Evolutionary conservation across 1,140 invertebrate species (phyloP), one percentile per base, ranked within the genome.

Genomic region (Aphelinus certus): DNA sequence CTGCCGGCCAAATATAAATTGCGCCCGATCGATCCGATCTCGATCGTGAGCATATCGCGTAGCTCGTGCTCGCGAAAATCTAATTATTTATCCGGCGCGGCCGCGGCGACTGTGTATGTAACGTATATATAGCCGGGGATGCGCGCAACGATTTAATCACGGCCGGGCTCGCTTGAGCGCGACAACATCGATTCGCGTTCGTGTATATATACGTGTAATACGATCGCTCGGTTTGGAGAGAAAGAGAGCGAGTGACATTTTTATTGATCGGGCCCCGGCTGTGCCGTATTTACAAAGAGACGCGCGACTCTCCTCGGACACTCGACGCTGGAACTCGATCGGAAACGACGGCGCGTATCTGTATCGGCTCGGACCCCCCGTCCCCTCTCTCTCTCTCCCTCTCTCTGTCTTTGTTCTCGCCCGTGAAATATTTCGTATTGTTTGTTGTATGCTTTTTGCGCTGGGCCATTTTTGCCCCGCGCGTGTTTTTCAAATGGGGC

Each of bases 21-120:
- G 81, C 79, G 61, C 75, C 77, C 75, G 77, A 84, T 84, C 83
- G 81, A 83, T 81, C 76, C 71, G 58, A 80, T 82, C 79, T 81
- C 77, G 77, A 79, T 64, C 43, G 51, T 26, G 42, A 43, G 26
- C 45, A 58, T 69, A 58, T 58, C 57, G 57, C 51, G 51, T 9
- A 9, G 48, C 53, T 42, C 10, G 46, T 0, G n/a, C 42, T 26
- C 42, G 42, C 58, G 68, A 71, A 76, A 76, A 76, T 69, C 58
- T 63, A 76, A 76, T 69, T 76, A 73, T 69, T 76, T 73, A 73
- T 69, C 47, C 71, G 67, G 55, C 47, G 57, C 7, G 4, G 58
- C 42, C 51, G 58, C 58, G 58, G 26, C 58, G 58, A 9, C 3
- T 5, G 58, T 3, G 58, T n/a, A 43, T n/a, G 9, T 53, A 53